phyloP scores from a whole-genome alignment of 92 coral and sea anemone genomes.

The Hydrozoanthus gracilis region DNA sequence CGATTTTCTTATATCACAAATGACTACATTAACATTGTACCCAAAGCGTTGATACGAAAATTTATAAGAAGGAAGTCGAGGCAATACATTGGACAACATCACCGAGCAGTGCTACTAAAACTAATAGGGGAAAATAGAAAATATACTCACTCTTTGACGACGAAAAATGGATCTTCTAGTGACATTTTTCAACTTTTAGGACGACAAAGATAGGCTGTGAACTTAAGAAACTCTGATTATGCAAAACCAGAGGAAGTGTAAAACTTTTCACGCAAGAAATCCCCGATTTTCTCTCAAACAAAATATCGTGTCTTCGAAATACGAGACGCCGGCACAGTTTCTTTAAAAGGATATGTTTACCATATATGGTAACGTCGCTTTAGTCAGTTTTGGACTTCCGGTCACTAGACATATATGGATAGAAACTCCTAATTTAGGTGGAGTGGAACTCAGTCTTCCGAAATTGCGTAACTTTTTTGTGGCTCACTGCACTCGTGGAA shows the following conservation, averaged over 20 bases:
- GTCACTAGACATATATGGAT: background rate
- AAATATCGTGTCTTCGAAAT: background rate
- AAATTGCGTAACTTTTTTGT: no score
- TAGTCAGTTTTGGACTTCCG: background rate
- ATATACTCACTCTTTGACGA: slow-evolving; percentile 30
- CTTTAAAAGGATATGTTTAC: slow-evolving; percentile 31
- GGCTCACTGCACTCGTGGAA: background rate
- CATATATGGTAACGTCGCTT: background rate
- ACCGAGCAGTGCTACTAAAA: background rate
- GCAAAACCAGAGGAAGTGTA: background rate
- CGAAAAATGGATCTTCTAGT: slow-evolving; percentile 38
- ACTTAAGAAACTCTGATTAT: background rate
- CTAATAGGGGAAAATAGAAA: background rate
- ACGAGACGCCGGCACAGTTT: background rate
- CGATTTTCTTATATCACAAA: no score
- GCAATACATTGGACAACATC: background rate
- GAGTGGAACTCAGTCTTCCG: slow-evolving; percentile 26
- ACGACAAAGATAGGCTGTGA: background rate
- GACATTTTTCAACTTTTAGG: slow-evolving; percentile 15
- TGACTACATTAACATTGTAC: no score
- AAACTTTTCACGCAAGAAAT: background rate
- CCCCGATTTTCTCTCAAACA: background rate
- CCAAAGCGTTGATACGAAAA: no score
- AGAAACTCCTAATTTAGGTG: background rate
- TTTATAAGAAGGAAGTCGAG: no score